Evolutionary conservation across 2,797 vertebrate genomes (phyloP), one percentile per base, ranked within the genome.

Genomic region (Oceanodroma leucorhoa): DNA sequence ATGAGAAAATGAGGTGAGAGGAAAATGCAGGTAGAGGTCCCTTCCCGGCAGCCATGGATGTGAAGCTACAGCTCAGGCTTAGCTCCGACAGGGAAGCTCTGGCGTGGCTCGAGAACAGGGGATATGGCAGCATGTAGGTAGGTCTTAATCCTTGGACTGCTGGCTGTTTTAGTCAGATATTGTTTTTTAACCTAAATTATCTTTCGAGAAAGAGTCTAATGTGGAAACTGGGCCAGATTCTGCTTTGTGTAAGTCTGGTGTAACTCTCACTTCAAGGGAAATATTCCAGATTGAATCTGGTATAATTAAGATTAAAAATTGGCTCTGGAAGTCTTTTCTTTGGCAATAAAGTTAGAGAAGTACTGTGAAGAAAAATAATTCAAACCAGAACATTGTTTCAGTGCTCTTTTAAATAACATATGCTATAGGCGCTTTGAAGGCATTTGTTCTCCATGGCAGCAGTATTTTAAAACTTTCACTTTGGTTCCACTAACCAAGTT

Each of bases 391-490:
- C 81, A 80, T 83, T 64, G 77, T 93, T 92, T 84, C 89, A 77
- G 60, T 81, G 60, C 51, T 79, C 84, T 96, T 95, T 93, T 90
- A 93, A 93, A 96, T 97, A 94, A 82, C 95, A 94, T 60, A 70
- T 91, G 82, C 61, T 92, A 87, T 92, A 92, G 73, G 51, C 8
- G 1, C 93, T 96, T 92, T 96, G 91, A 95, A 97, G 41, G 87
- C 94, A 92, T 93, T 97, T 87, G 60, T 72, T 83, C 82, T 96
- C 76, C 45, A 17, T 87, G 78, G 73, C 61, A 87, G 61, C 40
- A 78, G 50, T 86, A 66, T 90, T 96, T 95, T 96, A 93, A 97
- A 96, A 97, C 93, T 96, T 96, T 97, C 95, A 92, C 91, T 96
- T 96, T 79, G 84, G 72, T 89, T 97, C 89, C 71, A 65, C 36